Evolutionary conservation across 2,888 invertebrate genomes (phyloP).

Genomic region (Brachyptera putata): DNA sequence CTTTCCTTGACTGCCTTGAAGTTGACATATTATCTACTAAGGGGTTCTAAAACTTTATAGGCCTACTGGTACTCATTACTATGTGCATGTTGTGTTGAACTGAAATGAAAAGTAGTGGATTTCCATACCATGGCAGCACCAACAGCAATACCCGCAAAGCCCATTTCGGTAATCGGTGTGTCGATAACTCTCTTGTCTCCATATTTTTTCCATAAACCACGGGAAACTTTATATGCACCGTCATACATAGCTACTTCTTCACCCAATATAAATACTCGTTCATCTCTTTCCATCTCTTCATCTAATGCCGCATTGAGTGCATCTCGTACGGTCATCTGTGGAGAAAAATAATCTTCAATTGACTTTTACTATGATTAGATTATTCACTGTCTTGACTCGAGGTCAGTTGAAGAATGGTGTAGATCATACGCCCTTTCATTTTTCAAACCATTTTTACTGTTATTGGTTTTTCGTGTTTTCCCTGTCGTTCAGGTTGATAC

Average conservation of each 20-base stretch:
- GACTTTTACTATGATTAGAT: neutral
- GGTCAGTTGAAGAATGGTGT: neutral
- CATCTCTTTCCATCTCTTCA: constrained; percentile 93
- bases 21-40: too few species aligned
- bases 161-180: constrained; percentile 97
- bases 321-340: constrained; percentile 89
- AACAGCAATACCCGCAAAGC: constrained; percentile 92
- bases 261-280: constrained; percentile 84
- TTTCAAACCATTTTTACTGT: too few species aligned
- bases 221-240: constrained; percentile 93
- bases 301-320: constrained; percentile 94
- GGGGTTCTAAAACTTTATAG: too few species aligned
- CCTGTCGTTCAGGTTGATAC: too few species aligned
- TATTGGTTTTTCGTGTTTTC: too few species aligned
- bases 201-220: constrained; percentile 96
- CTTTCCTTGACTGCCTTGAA: too few species aligned
- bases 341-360: neutral
- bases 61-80: too few species aligned
- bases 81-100: too few species aligned
- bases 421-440: neutral
- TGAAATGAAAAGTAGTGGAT: too few species aligned
- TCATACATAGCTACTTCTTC: constrained; percentile 99
- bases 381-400: neutral
- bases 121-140: constrained; percentile 77
- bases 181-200: constrained; percentile 95